A percentile compares a stretch with the other conserved stretches of the same genome.
Evolutionary conservation across 2,888 invertebrate genomes (phyloP).

Genomic region (Lithophane semibrunnea): DNA sequence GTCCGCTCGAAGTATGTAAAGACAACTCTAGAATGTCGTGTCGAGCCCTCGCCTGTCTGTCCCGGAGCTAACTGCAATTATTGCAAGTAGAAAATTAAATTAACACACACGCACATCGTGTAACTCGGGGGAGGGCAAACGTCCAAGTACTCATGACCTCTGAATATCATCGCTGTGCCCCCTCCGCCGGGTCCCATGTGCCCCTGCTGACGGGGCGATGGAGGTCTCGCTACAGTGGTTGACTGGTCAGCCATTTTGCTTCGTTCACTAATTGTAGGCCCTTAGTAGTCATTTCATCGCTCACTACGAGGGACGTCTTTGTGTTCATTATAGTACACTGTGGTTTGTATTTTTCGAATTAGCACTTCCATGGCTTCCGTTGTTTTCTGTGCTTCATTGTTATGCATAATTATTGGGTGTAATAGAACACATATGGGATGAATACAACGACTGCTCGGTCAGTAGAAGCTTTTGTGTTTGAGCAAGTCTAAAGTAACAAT

Average conservation of each 20-base stretch:
- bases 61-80: slow-evolving; percentile 84
- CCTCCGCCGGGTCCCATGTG: slow-evolving; percentile 45
- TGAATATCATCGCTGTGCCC: slow-evolving; percentile 59
- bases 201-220: slow-evolving; percentile 33
- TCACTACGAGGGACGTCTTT: slow-evolving; percentile 83
- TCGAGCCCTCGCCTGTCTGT: slow-evolving; percentile 75
- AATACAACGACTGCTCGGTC: slow-evolving; percentile 51
- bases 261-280: slow-evolving; percentile 86
- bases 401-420: slow-evolving; percentile 77
- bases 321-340: slow-evolving; percentile 82
- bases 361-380: slow-evolving; percentile 88
- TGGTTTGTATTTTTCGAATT: slow-evolving; percentile 89
- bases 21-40: slow-evolving; percentile 81
- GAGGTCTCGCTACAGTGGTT: slow-evolving; percentile 68
- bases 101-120: slow-evolving; percentile 88
- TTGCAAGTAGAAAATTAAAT: slow-evolving; percentile 89
- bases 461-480: slow-evolving; percentile 57
- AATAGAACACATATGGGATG: slow-evolving; percentile 70
- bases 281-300: slow-evolving; percentile 86
- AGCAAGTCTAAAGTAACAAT: slow-evolving; percentile 48
- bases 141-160: slow-evolving; percentile 75
- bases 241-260: slow-evolving; percentile 88
- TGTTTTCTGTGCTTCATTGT: slow-evolving; percentile 82
- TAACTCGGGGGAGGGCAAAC: slow-evolving; percentile 79
- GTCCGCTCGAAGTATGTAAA: slow-evolving; percentile 79